Conservation (phyloP, 1,140 invertebrate genomes). For the Cecropterus lyciades region DNA sequence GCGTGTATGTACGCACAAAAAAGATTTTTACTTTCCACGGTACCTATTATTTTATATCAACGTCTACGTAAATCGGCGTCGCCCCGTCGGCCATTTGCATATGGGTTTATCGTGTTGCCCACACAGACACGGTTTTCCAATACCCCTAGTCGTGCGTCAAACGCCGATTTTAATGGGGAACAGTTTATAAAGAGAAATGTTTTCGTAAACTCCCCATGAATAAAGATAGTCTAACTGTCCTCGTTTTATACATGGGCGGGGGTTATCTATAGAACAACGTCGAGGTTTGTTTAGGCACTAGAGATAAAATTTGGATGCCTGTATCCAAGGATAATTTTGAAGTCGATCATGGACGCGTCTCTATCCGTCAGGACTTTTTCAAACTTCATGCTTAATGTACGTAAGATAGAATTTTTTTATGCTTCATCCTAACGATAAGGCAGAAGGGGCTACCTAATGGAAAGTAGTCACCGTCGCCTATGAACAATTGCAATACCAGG, state of each 20-base stretch:
- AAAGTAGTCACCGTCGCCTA: too few relatives aligned
- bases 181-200: slow-evolving; percentile 16
- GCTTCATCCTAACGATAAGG: too few relatives aligned
- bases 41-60: neutral
- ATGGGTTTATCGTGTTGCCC: slow-evolving; percentile 52
- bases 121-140: slow-evolving; percentile 51
- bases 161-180: slow-evolving; percentile 25
- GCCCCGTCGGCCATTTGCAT: slow-evolving; percentile 48
- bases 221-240: slow-evolving; percentile 14
- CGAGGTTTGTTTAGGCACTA: too few relatives aligned
- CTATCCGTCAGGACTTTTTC: too few relatives aligned
- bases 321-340: too few relatives aligned
- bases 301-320: too few relatives aligned
- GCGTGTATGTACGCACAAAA: neutral
- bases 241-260: slow-evolving; percentile 1
- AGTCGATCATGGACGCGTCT: too few relatives aligned
- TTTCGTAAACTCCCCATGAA: slow-evolving; percentile 24
- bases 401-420: too few relatives aligned
- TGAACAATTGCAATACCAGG: too few relatives aligned
- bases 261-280: too few relatives aligned
- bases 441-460: too few relatives aligned
- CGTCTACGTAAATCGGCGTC: slow-evolving; percentile 3
- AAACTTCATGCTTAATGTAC: too few relatives aligned
- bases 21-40: neutral
- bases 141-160: slow-evolving; percentile 34